Conservation (phyloP, 2,888 invertebrate species). For the Deroplatys truncata region DNA sequence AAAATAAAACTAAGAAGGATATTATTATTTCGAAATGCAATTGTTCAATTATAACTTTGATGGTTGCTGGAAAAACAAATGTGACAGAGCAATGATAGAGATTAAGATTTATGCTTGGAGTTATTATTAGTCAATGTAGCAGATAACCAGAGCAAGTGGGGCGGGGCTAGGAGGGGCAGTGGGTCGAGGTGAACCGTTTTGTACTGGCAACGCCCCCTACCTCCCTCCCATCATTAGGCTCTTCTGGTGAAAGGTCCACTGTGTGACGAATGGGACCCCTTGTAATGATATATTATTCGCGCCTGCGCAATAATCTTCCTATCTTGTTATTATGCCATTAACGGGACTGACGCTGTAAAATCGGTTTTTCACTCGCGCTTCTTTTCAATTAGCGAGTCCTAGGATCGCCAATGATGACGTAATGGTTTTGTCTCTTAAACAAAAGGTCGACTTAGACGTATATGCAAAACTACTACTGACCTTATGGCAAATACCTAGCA, state of each 20-base stretch:
- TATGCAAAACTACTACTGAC: too few relatives aligned
- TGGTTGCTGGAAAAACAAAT: not conserved
- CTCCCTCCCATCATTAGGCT: not conserved
- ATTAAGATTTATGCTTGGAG: not conserved
- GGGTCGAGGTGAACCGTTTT: slow-evolving; percentile 25
- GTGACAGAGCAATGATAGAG: not conserved
- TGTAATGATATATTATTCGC: slow-evolving; percentile 1
- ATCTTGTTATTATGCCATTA: not conserved
- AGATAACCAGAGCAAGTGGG: not conserved
- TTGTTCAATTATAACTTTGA: not conserved
- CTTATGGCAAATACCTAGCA: too few relatives aligned
- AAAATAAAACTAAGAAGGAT: not conserved
- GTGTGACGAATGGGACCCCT: slow-evolving; percentile 11
- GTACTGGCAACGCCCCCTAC: slow-evolving; percentile 20
- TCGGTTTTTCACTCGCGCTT: not conserved
- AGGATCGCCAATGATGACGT: too few relatives aligned
- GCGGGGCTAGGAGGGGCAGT: slow-evolving; percentile 5
- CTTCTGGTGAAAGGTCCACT: not conserved
- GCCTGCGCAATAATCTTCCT: not conserved
- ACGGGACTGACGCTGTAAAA: not conserved
- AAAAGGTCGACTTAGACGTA: too few relatives aligned
- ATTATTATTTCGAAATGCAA: not conserved
- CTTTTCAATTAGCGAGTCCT: too few relatives aligned
- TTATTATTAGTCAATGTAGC: not conserved
- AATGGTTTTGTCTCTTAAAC: too few relatives aligned